Evolutionary conservation across 2,113 vertebrate species (phyloP), one percentile per base, ranked within the genome.

Genomic region (Vombatus ursinus): DNA sequence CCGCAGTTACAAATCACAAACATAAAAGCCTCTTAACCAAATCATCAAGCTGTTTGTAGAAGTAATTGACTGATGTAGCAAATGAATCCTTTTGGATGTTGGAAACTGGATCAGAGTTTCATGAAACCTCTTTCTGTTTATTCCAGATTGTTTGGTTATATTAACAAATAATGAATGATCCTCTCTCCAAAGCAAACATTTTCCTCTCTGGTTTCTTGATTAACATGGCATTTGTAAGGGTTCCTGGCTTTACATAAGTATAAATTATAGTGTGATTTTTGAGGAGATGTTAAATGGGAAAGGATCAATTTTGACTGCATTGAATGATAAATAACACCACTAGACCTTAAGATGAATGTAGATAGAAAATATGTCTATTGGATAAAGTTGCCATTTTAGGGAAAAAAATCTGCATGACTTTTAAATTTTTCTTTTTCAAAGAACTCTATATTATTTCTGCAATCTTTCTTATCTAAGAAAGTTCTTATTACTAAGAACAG

Each of bases 121-220:
- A 90, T 47, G 5, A 1, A 91, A 92, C 48, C 25, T 31, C 89
- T n/a, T 54, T 90, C 84, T 8, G 12, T 68, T 92, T 9, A 26
- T 8, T 31, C 47, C 52, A 49, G 48, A 52, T 96, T 84, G 91
- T 50, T 2, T 50, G 26, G 31, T 47, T 47, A 4, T 26, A 6
- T 57, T 96, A 98, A 84, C 57, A 95, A 51, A 89, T 50, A 91
- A 95, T 93, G 19, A 91, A 3, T 61, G 0, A 90, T 84, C 95
- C 93, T 84, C 90, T n/a, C 19, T 9, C 61, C 24, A 48, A 54
- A 53, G 89, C 90, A 93, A 22, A 95, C 92, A 11, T 37, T 91
- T 24, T 0, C n/a, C 14, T 84, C 54, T 96, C 91, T 96, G 49
- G 2, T 57, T 53, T 92, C 19, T 93, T 49, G 50, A 91, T 89